Base-by-base conservation (phyloP, 2,113 vertebrate genomes). In the Pyrgilauda ruficollis region DNA sequence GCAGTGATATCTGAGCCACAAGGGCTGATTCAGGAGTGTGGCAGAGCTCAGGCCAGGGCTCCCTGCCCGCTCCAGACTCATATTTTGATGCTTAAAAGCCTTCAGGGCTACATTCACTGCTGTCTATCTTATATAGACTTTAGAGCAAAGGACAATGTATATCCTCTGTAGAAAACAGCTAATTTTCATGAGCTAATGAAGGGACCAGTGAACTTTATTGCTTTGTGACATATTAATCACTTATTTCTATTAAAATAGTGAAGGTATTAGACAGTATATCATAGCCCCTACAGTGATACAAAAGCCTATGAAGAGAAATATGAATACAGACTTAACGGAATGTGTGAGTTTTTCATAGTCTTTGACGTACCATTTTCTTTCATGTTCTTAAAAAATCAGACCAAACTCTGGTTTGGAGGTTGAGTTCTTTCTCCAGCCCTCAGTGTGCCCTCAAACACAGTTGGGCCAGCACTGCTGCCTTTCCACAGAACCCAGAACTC, bases 151-250 rank as follows among this genome's bases (percentile, higher is more conserved):
- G 50, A 56, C 63, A 81, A 37, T 10, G 21, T 17, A 70, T 16
- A 19, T 56, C 20, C 30, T 73, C 55, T 80, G 63, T 5, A 62
- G 70, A 73, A 64, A 69, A 72, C 41, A 46, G 58, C 43, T 59
- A 62, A 76, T 73, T 94, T 85, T 87, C 79, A 83, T 5, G 4
- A 80, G 68, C 72, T 91, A 80, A 84, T 63, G 59, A 92, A 93
- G 59, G 63, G 82, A 83, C 30, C 37, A 43, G 67, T 50, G 68
- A 86, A 84, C 88, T 52, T 50, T 41, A 83, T 59, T 58, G 81
- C 62, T 91, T 55, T 82, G 33, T 82, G 74, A 62, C 27, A 4
- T 10, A 69, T 74, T 83, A 66, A 73, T 90, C 55, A 63, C 61
- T 84, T 70, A 49, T 70, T 58, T 49, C 53, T 79, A 77, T 70